Evolutionary conservation across 92 coral and sea anemone genomes (phyloP), one percentile per base, ranked within the genome.

Genomic region (Muricea muricata): DNA sequence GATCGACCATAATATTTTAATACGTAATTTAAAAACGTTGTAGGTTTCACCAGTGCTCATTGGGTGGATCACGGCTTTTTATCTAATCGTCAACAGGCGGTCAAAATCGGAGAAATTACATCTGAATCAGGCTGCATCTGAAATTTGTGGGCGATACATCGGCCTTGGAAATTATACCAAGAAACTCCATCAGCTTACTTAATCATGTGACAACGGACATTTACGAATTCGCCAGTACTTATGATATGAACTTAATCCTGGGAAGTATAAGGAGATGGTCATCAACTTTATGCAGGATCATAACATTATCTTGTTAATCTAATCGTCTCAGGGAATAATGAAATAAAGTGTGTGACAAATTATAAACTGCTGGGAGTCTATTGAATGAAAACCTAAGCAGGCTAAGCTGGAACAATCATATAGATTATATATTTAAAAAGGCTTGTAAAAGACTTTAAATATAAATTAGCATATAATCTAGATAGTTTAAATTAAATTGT

Each of bases 291-390:
- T 37, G 42, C 42, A 37, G 1, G 50, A 45, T 1, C 50, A 45
- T 45, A 9, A 45, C 15, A 45, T 45, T n/a, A n/a, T 12, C 50
- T 45, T 37, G 42, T 37, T 17, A 45, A 12, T 1, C 15, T 17
- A 45, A 55, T 55, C 25, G 15, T 26, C 47, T 18, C 75, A 48
- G 91, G 84, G 63, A 82, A 73, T 37, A 83, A 88, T 73, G 91
- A 40, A 73, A 77, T 88, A 83, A 88, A 88, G 70, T 82, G 79
- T 39, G 91, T 88, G 68, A 23, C 82, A 73, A 82, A 75, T 33
- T 68, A 66, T 67, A 87, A 87, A 75, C 50, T 83, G 26, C 72
- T 87, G 57, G 91, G 87, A 35, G 91, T 82, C 56, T 61, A 57
- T 45, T 60, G n/a, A n/a, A n/a, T n/a, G n/a, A n/a, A n/a, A n/a